Evolutionary conservation across 2,888 invertebrate genomes (phyloP), one percentile per base, ranked within the genome.

Genomic region (Flexamia atlantica): DNA sequence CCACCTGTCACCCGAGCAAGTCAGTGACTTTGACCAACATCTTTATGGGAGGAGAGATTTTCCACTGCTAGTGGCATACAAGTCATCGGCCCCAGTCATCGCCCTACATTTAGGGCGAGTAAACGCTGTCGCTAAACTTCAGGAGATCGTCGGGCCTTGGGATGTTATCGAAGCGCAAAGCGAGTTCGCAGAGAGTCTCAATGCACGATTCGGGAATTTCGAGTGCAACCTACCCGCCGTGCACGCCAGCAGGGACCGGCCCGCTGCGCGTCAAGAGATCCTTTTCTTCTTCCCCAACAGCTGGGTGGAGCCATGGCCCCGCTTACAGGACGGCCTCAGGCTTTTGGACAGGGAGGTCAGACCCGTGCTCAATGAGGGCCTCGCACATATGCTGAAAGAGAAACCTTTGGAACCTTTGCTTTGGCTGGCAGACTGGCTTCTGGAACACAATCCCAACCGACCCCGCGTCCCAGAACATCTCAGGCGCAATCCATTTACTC

Each of bases 271-370:
- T 80, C 92, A 94, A 85, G 98, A 98, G 90, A 96, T 97, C 87
- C 93, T 95, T 89, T 98, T 96, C 90, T 97, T 98, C 90, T 98
- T 96, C 90, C 97, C 97, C 0, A 92, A 94, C 88, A 93, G 95
- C 91, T 92, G 95, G 83, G 91, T 95, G 80, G 97, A 97, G 85
- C 96, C 97, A 0, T 89, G 96, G 3, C 90, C 93, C 5, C 91
- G 92, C 53, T 93, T 93, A 87, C 93, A 93, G 87, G 90, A 91
- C 80, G 92, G 95, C 0, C 91, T 92, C 36, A 94, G 95, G 88
- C 97, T 95, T 89, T 92, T 97, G 72, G 93, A 93, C 88, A 91
- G 93, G 88, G 90, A 92, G 81, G 91, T 97, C 10, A 94, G 94
- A 85, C 92, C 94, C 0, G 92, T 94, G 0, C 90, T 97, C 60